Evolutionary conservation across 2,888 invertebrate species (phyloP).

Genomic region (Gymnoscelis rufifasciata): DNA sequence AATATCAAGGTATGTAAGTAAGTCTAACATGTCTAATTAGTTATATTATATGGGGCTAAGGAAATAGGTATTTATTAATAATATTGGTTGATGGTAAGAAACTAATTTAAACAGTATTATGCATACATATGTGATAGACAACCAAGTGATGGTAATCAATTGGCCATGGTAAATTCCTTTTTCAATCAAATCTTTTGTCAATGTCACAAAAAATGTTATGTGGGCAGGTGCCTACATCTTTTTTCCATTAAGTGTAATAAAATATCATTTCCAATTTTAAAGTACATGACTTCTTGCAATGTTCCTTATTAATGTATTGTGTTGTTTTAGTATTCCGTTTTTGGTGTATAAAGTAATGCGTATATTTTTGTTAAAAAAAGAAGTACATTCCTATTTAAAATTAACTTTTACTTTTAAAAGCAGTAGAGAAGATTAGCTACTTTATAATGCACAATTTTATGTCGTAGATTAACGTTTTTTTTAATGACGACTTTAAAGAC

Average conservation of each 20-base stretch:
- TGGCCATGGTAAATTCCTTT: constrained; percentile 12
- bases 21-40: constrained; percentile 21
- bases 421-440: too few relatives aligned
- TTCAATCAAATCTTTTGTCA: neutral
- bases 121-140: neutral
- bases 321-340: too few relatives aligned
- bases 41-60: constrained; percentile 9
- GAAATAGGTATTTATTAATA: constrained; percentile 10
- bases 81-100: constrained; percentile 11
- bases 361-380: too few relatives aligned
- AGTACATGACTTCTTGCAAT: neutral
- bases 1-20: neutral
- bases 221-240: too few relatives aligned
- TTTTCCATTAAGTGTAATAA: too few relatives aligned
- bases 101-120: constrained; percentile 25
- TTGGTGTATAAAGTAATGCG: too few relatives aligned
- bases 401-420: too few relatives aligned
- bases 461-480: too few relatives aligned
- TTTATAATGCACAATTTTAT: too few relatives aligned
- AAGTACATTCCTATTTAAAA: too few relatives aligned
- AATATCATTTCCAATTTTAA: neutral
- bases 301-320: neutral
- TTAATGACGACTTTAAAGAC: too few relatives aligned
- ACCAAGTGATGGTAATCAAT: constrained; percentile 9
- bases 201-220: neutral